phyloP scores from a whole-genome alignment of 2,888 invertebrate genomes.

The Mactromeris polynyma region DNA sequence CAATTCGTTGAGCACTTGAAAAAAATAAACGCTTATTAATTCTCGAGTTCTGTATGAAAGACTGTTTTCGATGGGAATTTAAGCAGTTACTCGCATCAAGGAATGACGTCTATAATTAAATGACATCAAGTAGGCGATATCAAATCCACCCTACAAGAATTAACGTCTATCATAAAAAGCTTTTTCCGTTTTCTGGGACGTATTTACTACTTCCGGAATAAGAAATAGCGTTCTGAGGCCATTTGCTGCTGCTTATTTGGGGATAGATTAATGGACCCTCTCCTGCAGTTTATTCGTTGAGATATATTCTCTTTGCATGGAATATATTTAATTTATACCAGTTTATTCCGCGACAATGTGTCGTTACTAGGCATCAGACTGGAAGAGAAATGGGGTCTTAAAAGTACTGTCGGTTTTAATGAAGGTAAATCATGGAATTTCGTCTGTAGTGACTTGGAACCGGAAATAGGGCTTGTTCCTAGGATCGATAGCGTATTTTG shows the following conservation, averaged over 20 bases:
- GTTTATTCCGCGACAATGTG: constrained; percentile 32
- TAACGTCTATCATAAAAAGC: constrained; percentile 55
- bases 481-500: constrained; percentile 12
- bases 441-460: constrained; percentile 11
- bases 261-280: constrained; percentile 34
- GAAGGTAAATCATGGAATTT: constrained; percentile 37
- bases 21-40: constrained; percentile 3
- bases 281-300: constrained; percentile 40
- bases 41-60: constrained; percentile 2
- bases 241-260: constrained; percentile 29
- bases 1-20: constrained; percentile 19
- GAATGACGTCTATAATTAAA: constrained; percentile 32
- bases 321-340: constrained; percentile 45
- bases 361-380: not conserved
- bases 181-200: constrained; percentile 57
- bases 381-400: constrained; percentile 41
- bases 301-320: constrained; percentile 55
- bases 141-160: constrained; percentile 34
- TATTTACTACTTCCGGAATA: constrained; percentile 60
- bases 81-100: constrained; percentile 3
- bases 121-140: constrained; percentile 48
- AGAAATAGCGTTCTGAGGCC: constrained; percentile 36
- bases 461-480: constrained; percentile 25
- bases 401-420: constrained; percentile 57
- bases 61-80: constrained; percentile 15